Base-by-base conservation (phyloP, 2,797 vertebrate species). In the Coregonus suidteri region DNA sequence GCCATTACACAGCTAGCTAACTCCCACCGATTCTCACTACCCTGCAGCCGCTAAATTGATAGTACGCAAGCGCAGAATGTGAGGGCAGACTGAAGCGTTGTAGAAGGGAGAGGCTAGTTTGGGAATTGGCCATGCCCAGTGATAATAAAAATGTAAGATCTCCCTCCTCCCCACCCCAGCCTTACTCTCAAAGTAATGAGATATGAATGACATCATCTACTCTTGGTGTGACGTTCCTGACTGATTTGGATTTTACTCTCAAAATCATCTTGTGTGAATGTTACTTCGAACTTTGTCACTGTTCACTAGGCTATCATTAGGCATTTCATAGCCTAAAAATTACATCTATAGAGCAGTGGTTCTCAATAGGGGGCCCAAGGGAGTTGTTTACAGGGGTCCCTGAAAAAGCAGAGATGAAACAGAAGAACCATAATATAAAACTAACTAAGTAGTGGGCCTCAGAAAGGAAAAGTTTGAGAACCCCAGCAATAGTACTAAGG, bases 1-100 rank as follows among this genome's bases (percentile, higher is more conserved):
- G 96, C 96, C 97, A 98, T 98, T 96, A 96, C 92, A 93, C 93
- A 86, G 90, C 91, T 91, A 92, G 90, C 91, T 92, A 93, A 88
- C 79, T 90, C 77, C 83, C 91, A 87, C 75, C 77, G 77, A 75
- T 74, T 85, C 81, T 84, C 83, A 78, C 81, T 81, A 16, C 41
- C 16, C 41, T 16, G 56, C 30, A 75, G 77, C 34, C 80, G 85
- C 82, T 81, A 82, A 84, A 20, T 47, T 20, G 0, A 18, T 54
- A 68, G 1, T 73, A 59, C 73, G 86, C 73, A 79, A 77, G 86
- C 83, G 83, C 81, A 71, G 76, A 76, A 34, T 71, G 35, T 51
- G 54, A 53, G 74, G 68, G 74, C 75, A 52, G 78, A 0, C 14
- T 6, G 71, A 83, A 11, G 41, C 80, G 54, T n/a, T 47, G 54